Evolutionary conservation across 2,113 vertebrate species (phyloP).

Genomic region (Aepyceros melampus): DNA sequence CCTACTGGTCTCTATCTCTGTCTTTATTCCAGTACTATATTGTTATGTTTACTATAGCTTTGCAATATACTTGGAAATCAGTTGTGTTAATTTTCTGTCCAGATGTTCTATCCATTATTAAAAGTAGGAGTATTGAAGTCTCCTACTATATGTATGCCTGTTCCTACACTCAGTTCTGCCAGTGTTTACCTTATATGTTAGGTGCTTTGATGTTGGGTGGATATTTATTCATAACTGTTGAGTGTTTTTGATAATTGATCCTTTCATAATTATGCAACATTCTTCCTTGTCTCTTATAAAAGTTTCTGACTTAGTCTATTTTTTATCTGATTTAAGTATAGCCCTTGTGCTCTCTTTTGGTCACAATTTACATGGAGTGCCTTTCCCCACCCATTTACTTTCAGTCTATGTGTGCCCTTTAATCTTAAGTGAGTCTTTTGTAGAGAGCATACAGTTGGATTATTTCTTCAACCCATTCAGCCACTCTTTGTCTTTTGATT

Average conservation of each 20-base stretch:
- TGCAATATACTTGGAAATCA: background rate
- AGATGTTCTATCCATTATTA: background rate
- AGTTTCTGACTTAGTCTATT: background rate
- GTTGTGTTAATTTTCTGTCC: background rate
- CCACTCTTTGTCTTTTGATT: background rate
- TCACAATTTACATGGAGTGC: background rate
- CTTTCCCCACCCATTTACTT: background rate
- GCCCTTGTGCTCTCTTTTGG: background rate
- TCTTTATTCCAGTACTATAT: background rate
- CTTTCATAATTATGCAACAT: background rate
- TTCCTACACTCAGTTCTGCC: background rate
- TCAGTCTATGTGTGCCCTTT: background rate
- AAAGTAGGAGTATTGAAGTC: background rate
- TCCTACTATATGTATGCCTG: background rate
- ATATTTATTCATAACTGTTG: background rate
- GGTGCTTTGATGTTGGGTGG: background rate
- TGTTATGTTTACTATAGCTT: background rate
- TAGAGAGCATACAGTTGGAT: background rate
- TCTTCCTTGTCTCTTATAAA: background rate
- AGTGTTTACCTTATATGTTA: background rate
- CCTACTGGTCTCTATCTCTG: background rate
- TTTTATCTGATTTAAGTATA: background rate
- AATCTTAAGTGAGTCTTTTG: background rate
- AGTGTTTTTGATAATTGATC: background rate
- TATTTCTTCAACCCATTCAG: background rate